Base-by-base conservation (phyloP, 2,113 vertebrate species). In the Myrmecobius fasciatus region DNA sequence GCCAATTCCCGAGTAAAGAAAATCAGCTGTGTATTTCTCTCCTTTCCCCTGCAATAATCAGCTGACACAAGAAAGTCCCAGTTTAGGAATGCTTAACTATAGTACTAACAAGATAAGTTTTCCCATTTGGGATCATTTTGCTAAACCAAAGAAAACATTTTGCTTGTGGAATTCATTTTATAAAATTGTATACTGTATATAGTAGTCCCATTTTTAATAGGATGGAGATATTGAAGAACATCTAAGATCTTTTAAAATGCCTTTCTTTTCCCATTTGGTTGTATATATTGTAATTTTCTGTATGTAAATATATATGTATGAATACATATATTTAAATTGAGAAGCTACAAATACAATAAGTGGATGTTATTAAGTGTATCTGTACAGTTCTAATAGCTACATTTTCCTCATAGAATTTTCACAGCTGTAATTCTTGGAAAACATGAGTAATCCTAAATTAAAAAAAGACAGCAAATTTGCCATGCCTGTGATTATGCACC, bases 131-230 rank as follows among this genome's bases (percentile, higher is more conserved):
- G 94, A 97, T 94, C 91, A 22, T 95, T 98, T 97, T 95, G 94
- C 92, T 97, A 97, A 97, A 98, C 98, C 98, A 98, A 98, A 98
- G 98, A 98, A 49, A 9, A 90, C 60, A 91, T 96, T 97, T 98
- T 97, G 92, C 97, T 98, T 98, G 90, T 91, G 92, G 60, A 92
- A 94, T 95, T 95, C 96, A 96, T 98, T 98, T 98, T 97, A 97
- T 97, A 98, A 97, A 93, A 96, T 93, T 14, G 95, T 89, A 89
- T 95, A 96, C 60, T 98, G 95, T 96, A 94, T 0, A 22, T 97
- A 95, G 95, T 0, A 92, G 51, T 96, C 54, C 24, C 93, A 96
- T 96, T 98, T 98, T 97, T 98, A 97, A 96, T 94, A 91, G 75
- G n/a, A 93, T 93, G 7, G 49, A 96, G 67, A 95, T 97, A 97